Percentiles rank a stretch among this genome's conserved stretches.
phyloP scores from a whole-genome alignment of 2,888 invertebrate genomes.

The Smittia aterrima region DNA sequence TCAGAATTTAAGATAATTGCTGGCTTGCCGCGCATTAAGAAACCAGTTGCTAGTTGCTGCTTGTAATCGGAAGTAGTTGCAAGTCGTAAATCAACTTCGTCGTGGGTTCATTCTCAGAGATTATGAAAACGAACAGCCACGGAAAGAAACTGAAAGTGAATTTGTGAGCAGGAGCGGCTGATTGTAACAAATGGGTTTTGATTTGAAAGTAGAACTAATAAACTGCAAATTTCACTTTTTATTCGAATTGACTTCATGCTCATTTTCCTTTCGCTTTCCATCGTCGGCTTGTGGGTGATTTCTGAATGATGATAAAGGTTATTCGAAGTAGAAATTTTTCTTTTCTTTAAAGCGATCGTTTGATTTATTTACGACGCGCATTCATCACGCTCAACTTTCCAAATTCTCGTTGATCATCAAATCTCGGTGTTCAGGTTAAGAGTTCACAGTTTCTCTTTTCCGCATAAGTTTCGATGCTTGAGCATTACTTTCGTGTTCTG shows the following conservation, averaged over 20 bases:
- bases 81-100: not conserved
- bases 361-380: not conserved
- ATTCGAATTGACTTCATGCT: not conserved
- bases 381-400: slow-evolving; percentile 11
- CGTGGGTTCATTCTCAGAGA: slow-evolving; percentile 34
- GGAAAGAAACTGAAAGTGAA: slow-evolving; percentile 38
- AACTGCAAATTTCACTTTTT: slow-evolving; percentile 14
- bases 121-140: slow-evolving; percentile 14
- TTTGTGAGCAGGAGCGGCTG: not conserved
- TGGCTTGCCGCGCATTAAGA: not conserved
- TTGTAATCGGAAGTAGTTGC: slow-evolving; percentile 36
- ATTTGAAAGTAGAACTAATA: slow-evolving; percentile 37
- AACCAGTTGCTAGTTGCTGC: slow-evolving; percentile 19
- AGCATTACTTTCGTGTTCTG: too few relatives aligned
- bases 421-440: not conserved
- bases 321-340: not conserved
- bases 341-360: not conserved
- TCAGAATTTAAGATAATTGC: too few relatives aligned
- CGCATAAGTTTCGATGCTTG: not conserved
- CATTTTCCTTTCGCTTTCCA: slow-evolving; percentile 35
- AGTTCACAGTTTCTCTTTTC: not conserved
- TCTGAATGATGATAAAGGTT: slow-evolving; percentile 1
- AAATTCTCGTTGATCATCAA: slow-evolving; percentile 7
- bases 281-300: slow-evolving; percentile 13
- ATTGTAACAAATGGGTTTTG: slow-evolving; percentile 14